Evolutionary conservation across 2,888 invertebrate species (phyloP), one percentile per base, ranked within the genome.

Genomic region (Acrobasis repandana): DNA sequence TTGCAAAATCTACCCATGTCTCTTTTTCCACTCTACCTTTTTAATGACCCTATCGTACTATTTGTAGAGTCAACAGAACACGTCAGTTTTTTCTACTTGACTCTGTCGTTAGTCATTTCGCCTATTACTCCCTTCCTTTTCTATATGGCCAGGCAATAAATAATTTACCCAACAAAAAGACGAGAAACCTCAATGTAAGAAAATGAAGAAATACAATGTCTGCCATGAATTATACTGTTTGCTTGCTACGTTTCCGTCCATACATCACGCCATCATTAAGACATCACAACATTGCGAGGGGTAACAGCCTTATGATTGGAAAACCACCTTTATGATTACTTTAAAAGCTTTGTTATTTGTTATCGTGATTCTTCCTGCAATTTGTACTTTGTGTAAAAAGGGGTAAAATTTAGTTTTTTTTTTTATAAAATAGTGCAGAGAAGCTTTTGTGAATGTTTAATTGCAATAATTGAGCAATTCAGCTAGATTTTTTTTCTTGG

Each of bases 181-280:
- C 14, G 9, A 47, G 6, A n/a, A 10, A 49, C 18, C 1, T 9
- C 20, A 11, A 43, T 18, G 58, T 56, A 50, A 62, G 63, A 63
- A 65, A 57, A 66, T 64, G 64, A 66, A 67, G 60, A 65, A 51
- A 63, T 68, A 70, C 68, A 69, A 66, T 70, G 67, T 69, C 72
- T 67, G 65, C 65, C 59, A 71, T 58, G 58, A 74, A 73, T 73
- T 71, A 67, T 68, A 71, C 68, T 72, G 74, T 77, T 75, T 74
- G 68, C 65, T 65, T 38, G 68, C 67, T 69, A 65, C 67, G 73
- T 79, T 88, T 90, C 90, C 90, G 86, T 74, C 77, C 86, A 87
- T 90, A 83, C 84, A 88, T 89, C 88, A 88, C 75, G 74, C 71
- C 83, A 71, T 80, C 84, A 90, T 90, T 89, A 90, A 88, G 89